Evolutionary conservation across 1,140 invertebrate species (phyloP), one percentile per base, ranked within the genome.

Genomic region (Carposina sasakii): DNA sequence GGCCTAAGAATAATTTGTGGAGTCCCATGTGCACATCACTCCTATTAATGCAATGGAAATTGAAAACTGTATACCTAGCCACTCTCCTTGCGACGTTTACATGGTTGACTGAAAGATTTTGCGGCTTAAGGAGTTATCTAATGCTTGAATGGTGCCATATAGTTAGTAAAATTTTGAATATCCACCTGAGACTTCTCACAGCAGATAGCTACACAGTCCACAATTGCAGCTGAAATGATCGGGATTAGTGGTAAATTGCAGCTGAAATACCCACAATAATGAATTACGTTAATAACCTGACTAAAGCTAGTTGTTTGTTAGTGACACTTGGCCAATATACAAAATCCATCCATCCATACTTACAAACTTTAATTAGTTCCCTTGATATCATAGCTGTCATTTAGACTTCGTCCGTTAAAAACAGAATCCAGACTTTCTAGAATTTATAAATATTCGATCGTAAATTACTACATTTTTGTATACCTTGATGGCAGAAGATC

Each of bases 21-120:
- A 9, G 41, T n/a, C n/a, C 41, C 8, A 44, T 44, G 41, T 17
- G 41, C 16, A 15, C 23, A n/a, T n/a, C 5, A 44, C 41, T 15
- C 41, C 41, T n/a, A 44, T 44, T 9, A 28, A 16, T 4, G 24
- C 41, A 8, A 30, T 44, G 28, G 41, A 44, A 16, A 16, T 44
- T 28, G 41, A 44, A 16, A 44, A 9, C 5, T 2, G 12, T 6
- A 44, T 44, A 15, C 2, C 16, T 5, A n/a, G n/a, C 41, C 41
- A 3, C 17, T 44, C 6, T 26, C 23, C n/a, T 12, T 44, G n/a
- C 26, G 41, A 28, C 13, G 41, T 4, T 17, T 44, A 3, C 9
- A 9, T n/a, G n/a, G 2, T 6, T 44, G 2, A 22, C 19, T 16
- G 24, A 44, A 28, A 44, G 41, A 44, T 44, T 15, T 31, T 44